Evolutionary conservation across 92 coral and sea anemone genomes (phyloP), one percentile per base, ranked within the genome.

Genomic region (Ricordea florida): DNA sequence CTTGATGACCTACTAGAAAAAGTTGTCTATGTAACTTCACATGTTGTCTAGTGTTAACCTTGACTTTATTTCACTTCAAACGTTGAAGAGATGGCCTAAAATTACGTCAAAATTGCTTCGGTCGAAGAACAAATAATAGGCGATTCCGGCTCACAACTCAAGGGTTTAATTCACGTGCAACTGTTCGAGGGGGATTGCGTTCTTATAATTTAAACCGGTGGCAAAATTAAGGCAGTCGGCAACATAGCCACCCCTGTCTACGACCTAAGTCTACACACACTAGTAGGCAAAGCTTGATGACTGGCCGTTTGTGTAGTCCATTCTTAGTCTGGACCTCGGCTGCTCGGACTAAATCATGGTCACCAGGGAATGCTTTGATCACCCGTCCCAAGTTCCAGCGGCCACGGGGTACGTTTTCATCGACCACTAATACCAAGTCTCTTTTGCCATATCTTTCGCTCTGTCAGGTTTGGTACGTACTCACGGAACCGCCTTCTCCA

Each of bases 401-500:
- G 37, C 85, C 79, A 34, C 64, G 57, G 23, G 73, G 79, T 10
- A 60, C 0, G 33, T 69, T 80, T 1, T 47, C 72, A 31, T 80
- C 72, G 22, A 80, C 64, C 0, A 80, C 86, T 10, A 80, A 66
- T 15, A 80, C 86, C 17, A 71, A 17, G 36, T 71, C 74, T 10
- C 56, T 74, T 45, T 50, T 43, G 53, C 77, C 87, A 81, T 66
- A 71, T 81, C 47, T 46, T 41, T 30, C 81, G 57, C 29, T 81
- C 62, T 3, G 81, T 72, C 47, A 81, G 74, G 16, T 47, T 26
- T 3, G 76, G 82, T 51, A 82, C 47, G 41, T 82, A 73, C 81
- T 72, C 87, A 10, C 75, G 75, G 5, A 81, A 21, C 87, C 87
- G 72, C 28, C 81, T 11, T 34, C 62, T 72, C 81, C 82, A 82